phyloP scores from a whole-genome alignment of 1,140 invertebrate genomes.

The Pseudomyrmex dendroicus region DNA sequence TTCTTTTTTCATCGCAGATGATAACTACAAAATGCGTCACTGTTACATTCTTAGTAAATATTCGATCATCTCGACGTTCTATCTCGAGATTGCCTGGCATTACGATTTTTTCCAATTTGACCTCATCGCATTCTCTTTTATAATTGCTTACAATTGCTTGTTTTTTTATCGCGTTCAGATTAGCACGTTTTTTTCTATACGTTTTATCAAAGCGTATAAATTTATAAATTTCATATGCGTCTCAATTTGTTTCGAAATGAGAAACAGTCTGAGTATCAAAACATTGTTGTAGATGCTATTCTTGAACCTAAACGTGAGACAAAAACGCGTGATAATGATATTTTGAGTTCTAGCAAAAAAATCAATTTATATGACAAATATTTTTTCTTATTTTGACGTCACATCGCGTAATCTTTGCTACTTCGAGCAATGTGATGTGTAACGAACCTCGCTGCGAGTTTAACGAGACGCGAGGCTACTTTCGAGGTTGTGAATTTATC shows the following conservation, averaged over 20 bases:
- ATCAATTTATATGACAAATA: too few species aligned
- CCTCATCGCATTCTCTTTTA: slow-evolving; percentile 16
- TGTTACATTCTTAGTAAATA: slow-evolving; percentile 4
- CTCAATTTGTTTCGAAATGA: background rate
- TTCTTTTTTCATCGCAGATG: background rate
- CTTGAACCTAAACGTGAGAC: background rate
- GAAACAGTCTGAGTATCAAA: background rate
- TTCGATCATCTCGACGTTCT: slow-evolving; percentile 24
- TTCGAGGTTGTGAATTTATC: slow-evolving; percentile 3
- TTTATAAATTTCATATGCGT: background rate
- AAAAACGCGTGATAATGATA: too few species aligned
- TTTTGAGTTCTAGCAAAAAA: too few species aligned
- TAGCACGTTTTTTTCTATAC: background rate
- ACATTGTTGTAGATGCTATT: background rate
- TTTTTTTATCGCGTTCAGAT: background rate
- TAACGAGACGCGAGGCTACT: background rate
- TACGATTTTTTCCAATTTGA: slow-evolving; percentile 22
- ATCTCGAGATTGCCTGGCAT: background rate
- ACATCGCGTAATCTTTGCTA: background rate
- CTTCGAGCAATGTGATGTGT: background rate
- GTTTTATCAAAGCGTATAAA: background rate
- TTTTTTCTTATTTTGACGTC: background rate
- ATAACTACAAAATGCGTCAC: background rate
- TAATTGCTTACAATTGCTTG: slow-evolving; percentile 15
- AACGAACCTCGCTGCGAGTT: too few species aligned